These are phyloP conservation scores for Oceanodroma leucorhoa DNA, from an alignment of 2,797 vertebrate species.

Conservation along the genomic window DNA sequence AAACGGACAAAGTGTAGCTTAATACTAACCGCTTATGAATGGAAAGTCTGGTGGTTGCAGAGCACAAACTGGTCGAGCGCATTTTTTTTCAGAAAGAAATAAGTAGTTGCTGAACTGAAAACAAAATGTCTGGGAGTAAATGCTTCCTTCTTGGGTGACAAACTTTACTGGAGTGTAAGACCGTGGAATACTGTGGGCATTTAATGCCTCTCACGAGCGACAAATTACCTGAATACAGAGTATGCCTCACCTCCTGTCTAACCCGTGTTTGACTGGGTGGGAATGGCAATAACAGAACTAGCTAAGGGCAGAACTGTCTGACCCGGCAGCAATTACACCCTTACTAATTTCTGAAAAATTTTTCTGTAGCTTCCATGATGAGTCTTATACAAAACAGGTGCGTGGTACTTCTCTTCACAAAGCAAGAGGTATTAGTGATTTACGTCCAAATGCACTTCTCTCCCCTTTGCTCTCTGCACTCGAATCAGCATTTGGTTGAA, in stretches of 20 bases:
- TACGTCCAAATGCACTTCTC: neutral
- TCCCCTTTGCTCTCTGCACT: neutral
- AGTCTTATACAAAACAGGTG: slow-evolving; percentile 9
- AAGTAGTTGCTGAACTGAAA: neutral
- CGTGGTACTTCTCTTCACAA: slow-evolving; percentile 13
- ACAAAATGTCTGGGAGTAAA: neutral
- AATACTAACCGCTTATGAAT: neutral
- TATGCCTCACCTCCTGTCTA: neutral
- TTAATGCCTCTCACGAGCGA: neutral
- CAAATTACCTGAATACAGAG: neutral
- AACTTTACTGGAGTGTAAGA: neutral
- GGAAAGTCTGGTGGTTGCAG: neutral
- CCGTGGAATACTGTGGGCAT: neutral
- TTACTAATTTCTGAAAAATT: slow-evolving; percentile 15
- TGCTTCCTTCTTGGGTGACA: neutral
- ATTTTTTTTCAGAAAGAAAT: neutral
- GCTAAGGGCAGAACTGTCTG: neutral
- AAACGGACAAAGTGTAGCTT: neutral
- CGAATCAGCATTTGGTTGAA: neutral
- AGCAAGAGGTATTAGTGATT: neutral
- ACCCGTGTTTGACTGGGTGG: neutral
- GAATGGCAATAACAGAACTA: neutral
- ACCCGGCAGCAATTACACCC: fast-evolving
- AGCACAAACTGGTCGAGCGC: neutral
- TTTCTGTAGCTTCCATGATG: slow-evolving; percentile 41